Percentiles rank a stretch among this genome's conserved stretches.
Evolutionary conservation across 2,888 invertebrate species (phyloP).

Genomic region (Chydorus sphaericus): DNA sequence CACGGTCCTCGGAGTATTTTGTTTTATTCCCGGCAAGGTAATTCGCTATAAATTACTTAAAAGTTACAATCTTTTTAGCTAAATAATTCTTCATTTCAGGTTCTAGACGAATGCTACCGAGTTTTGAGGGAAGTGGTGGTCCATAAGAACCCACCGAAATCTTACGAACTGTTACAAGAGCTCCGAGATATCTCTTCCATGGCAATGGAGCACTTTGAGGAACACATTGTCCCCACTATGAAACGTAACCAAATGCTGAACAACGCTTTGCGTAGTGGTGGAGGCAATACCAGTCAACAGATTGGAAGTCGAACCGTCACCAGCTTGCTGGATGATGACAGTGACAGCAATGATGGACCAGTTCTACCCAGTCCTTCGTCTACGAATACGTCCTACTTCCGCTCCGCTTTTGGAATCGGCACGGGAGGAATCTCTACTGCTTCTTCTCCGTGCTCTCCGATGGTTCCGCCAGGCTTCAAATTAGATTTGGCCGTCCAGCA

Average conservation of each 20-base stretch:
- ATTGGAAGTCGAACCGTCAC: not conserved
- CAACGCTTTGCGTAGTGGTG: not conserved
- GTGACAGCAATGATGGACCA: not conserved
- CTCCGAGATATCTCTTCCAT: slow-evolving; percentile 80
- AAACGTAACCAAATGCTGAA: slow-evolving; percentile 29
- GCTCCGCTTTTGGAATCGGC: too few relatives aligned
- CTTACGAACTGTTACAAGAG: slow-evolving; percentile 75
- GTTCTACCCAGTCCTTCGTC: not conserved
- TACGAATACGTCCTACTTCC: not conserved
- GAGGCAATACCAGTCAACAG: too few relatives aligned
- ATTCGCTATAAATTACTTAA: too few relatives aligned
- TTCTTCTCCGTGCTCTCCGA: too few relatives aligned
- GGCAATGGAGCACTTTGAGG: slow-evolving; percentile 93
- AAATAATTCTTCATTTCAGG: too few relatives aligned
- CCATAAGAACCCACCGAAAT: slow-evolving; percentile 46
- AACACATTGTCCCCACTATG: slow-evolving; percentile 55
- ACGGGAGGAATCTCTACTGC: not conserved
- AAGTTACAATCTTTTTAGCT: too few relatives aligned
- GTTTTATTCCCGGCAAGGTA: slow-evolving; percentile 88
- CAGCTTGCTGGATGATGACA: not conserved
- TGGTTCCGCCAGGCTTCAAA: not conserved
- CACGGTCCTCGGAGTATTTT: slow-evolving; percentile 66
- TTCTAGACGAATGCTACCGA: slow-evolving; percentile 70
- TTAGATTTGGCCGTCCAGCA: slow-evolving; percentile 5
- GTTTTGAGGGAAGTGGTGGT: slow-evolving; percentile 54